Base-by-base conservation (phyloP, 2,797 vertebrate genomes). In the Miichthys miiuy region DNA sequence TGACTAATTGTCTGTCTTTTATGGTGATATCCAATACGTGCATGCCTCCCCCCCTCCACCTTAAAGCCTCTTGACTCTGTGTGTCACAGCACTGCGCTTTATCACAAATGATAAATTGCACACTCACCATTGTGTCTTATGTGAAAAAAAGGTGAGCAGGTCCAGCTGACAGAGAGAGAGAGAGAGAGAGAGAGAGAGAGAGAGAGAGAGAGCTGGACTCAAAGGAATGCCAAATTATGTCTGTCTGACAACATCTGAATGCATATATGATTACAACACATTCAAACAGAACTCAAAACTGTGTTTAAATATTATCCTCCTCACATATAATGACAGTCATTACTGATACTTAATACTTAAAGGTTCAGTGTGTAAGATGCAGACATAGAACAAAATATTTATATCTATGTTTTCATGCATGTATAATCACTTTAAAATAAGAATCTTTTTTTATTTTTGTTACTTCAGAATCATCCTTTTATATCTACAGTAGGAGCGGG, bases 101-200 rank as follows among this genome's bases (percentile, higher is more conserved):
- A 62, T 62, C 44, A 21, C 38, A 65, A 20, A 47, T 63, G 10
- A 78, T 64, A 34, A 46, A 67, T 23, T 46, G n/a, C 55, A 67
- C 54, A 21, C 42, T 46, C 56, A 44, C 3, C 27, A 16, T 41
- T 73, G 42, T 25, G 21, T 52, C 42, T 44, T 23, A 17, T 11
- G 9, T 46, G 38, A 66, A 74, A 69, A 70, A 70, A 38, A 70
- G 13, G 20, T 62, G 18, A n/a, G 30, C 2, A 60, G 47, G 21
- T 30, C 16, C 4, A 41, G 21, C 38, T 41, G 13, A 27, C 47
- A 65, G 23, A 57, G 9, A 7, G 6, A 34, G 30, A 34, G 30
- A 34, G 30, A 7, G 30, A 30, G 6, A 7, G 30, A 34, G 6
- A 34, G 30, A 34, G 6, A 34, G 34, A 34, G 27, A 30, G 30